phyloP scores from a whole-genome alignment of 2,888 invertebrate species.

The Bombylius major region DNA sequence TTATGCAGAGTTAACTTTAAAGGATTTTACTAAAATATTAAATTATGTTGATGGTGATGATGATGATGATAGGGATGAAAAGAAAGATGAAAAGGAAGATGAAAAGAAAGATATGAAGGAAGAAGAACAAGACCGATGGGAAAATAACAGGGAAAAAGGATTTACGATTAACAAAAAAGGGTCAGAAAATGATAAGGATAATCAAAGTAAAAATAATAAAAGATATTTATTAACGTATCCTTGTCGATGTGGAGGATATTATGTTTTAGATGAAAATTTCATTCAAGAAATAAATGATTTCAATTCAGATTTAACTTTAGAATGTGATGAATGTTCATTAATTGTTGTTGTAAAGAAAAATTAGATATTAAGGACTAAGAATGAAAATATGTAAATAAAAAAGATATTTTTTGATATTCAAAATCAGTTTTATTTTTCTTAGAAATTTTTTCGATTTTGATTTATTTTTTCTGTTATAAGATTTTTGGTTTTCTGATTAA shows the following conservation, averaged over 20 bases:
- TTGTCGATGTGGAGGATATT: constrained; percentile 58
- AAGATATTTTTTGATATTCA: no score
- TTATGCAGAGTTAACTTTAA: constrained; percentile 42
- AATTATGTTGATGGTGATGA: constrained; percentile 1
- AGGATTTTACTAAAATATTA: constrained; percentile 6
- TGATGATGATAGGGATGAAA: constrained; percentile 1
- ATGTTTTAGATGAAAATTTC: constrained; percentile 24
- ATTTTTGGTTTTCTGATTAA: no score
- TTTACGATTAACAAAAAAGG: no score
- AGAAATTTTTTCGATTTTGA: no score
- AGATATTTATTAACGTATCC: constrained; percentile 33
- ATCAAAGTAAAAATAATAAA: constrained; percentile 19
- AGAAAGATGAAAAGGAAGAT: constrained; percentile 11
- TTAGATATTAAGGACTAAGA: no score
- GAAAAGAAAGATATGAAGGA: constrained; percentile 24
- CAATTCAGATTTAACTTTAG: constrained; percentile 40
- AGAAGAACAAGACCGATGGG: no score
- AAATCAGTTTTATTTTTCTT: no score
- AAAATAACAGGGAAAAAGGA: no score
- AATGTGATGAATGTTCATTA: constrained; percentile 64
- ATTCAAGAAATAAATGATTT: neutral
- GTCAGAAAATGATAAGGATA: no score
- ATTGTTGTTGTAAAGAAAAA: constrained; percentile 38
- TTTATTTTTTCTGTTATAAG: no score
- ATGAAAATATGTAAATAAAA: no score